These are phyloP conservation scores for Arrhamphus sclerolepis DNA, from an alignment of 2,797 vertebrate genomes.

Conservation along the genomic window DNA sequence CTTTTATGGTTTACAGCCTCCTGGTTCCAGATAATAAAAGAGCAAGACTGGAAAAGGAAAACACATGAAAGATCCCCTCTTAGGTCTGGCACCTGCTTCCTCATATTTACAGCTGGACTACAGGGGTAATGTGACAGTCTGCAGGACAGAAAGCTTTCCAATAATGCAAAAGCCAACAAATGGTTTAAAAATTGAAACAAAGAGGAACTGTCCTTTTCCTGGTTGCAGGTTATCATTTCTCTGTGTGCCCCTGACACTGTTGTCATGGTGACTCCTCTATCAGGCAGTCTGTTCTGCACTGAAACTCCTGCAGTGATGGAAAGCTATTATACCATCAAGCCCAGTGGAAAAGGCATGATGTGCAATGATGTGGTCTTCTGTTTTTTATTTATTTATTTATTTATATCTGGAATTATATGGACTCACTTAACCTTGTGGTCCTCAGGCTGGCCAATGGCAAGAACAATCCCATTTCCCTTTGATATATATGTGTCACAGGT, in stretches of 20 bases:
- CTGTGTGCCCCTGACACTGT: conserved; percentile 58
- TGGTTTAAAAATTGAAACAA: conserved; percentile 52
- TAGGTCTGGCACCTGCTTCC: conserved; percentile 49
- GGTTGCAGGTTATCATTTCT: conserved; percentile 67
- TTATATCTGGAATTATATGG: conserved; percentile 52
- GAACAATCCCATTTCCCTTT: conserved; percentile 53
- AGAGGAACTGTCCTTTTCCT: conserved; percentile 52
- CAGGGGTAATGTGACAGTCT: conserved; percentile 23
- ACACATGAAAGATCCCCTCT: conserved; percentile 14
- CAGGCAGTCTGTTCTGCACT: conserved; percentile 44
- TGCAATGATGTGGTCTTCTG: conserved; percentile 49
- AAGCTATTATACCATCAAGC: conserved; percentile 65
- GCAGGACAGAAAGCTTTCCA: conserved; percentile 27
- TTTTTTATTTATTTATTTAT: no score
- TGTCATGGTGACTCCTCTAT: conserved; percentile 74
- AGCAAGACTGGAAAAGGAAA: conserved; percentile 9
- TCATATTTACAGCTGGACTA: conserved; percentile 30
- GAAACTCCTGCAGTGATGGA: conserved; percentile 57
- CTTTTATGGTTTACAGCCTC: no score
- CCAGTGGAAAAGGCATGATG: conserved; percentile 60
- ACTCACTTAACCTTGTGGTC: conserved; percentile 68
- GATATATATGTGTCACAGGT: conserved; percentile 30
- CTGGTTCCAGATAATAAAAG: conserved; percentile 4
- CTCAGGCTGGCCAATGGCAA: conserved; percentile 41
- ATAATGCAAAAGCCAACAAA: conserved; percentile 35